Evolutionary conservation across 2,888 invertebrate genomes (phyloP), one percentile per base, ranked within the genome.

Genomic region (Athalia rosae): DNA sequence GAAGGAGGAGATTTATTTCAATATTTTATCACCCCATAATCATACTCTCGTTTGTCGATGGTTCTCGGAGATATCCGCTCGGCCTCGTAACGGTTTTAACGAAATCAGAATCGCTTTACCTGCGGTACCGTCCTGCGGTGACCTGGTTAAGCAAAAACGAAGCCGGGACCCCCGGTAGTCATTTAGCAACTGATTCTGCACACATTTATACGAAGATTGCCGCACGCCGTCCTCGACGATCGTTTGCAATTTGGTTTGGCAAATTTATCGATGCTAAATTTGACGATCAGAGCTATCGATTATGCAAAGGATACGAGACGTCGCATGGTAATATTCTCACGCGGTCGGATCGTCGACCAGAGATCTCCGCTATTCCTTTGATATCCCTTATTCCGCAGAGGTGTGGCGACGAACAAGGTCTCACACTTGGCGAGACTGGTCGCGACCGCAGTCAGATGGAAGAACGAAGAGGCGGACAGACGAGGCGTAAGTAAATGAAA

Each of bases 401-500:
- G 74, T 61, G 74, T 74, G 61, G 74, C 50, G n/a, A 74, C 5
- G 28, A 61, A 61, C 74, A 43, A 62, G 61, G 53, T 62, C 74
- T 74, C 74, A 61, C 74, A 62, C 59, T 61, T 59, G 9, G 61
- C 62, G 74, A 74, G 74, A 74, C 48, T 41, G n/a, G 15, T 8
- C 61, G 13, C 28, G 15, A 43, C 43, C 64, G 64, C 56, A 71
- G 7, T 67, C 67, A 41, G 41, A 71, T 58, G 71, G 47, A 61
- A 9, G 48, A 48, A 50, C 28, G 58, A 50, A 74, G 48, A 50
- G 74, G 53, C 62, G 50, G 48, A 28, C 74, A 62, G 74, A 62
- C 62, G 61, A 47, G 61, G 74, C 74, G 74, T 74, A 74, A 74
- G 74, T 74, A 74, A 74, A 74, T 74, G 74, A 74, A 74, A 74